Evolutionary conservation across 2,888 invertebrate species (phyloP).

Genomic region (Synanthedon vespiformis): DNA sequence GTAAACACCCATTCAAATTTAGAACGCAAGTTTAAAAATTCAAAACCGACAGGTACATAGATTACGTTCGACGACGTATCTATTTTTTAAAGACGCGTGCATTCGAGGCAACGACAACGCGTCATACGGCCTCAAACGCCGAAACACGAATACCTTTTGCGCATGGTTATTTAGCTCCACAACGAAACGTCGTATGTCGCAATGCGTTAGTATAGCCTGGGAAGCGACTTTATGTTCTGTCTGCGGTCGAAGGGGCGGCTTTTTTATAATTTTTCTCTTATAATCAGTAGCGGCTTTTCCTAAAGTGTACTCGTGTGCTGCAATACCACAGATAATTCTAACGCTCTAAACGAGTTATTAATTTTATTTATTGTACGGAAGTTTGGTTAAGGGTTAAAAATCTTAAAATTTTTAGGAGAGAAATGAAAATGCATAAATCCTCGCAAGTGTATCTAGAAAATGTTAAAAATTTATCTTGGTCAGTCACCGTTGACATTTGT

Average conservation of each 20-base stretch:
- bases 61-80: neutral
- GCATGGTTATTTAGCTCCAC: slow-evolving; percentile 41
- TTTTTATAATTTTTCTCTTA: neutral
- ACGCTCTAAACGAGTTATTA: too few relatives aligned
- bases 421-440: too few relatives aligned
- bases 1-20: neutral
- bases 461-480: too few relatives aligned
- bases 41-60: neutral
- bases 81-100: slow-evolving; percentile 12
- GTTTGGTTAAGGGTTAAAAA: too few relatives aligned
- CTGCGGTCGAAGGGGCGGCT: slow-evolving; percentile 1
- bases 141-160: slow-evolving; percentile 55
- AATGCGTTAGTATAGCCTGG: slow-evolving; percentile 49
- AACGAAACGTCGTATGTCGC: slow-evolving; percentile 61
- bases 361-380: too few relatives aligned
- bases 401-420: too few relatives aligned
- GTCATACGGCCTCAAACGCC: slow-evolving; percentile 13
- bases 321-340: too few relatives aligned
- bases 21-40: neutral
- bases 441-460: too few relatives aligned
- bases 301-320: too few relatives aligned
- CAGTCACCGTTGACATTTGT: too few relatives aligned
- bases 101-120: slow-evolving; percentile 9
- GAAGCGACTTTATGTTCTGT: slow-evolving; percentile 32
- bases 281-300: too few relatives aligned